Evolutionary conservation across 2,888 invertebrate genomes (phyloP).

Genomic region (Labia minor): DNA sequence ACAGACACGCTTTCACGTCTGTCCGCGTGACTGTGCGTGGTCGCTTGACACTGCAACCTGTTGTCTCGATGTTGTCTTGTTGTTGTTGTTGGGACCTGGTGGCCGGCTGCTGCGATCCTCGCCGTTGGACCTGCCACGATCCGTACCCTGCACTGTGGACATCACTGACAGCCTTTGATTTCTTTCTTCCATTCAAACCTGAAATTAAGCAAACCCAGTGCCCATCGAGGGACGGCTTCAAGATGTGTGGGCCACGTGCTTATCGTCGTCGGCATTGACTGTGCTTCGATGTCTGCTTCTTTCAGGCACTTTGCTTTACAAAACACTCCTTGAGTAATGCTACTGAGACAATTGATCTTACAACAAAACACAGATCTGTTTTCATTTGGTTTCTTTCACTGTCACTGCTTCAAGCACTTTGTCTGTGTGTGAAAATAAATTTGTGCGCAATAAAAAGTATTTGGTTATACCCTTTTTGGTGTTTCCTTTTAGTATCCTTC

Average conservation of each 20-base stretch:
- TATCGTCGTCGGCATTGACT: neutral
- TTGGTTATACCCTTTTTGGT: neutral
- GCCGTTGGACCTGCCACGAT: neutral
- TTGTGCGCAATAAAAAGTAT: constrained; percentile 13
- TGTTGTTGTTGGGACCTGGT: constrained; percentile 1
- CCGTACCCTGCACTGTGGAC: neutral
- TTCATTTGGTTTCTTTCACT: constrained; percentile 2
- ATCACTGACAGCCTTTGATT: neutral
- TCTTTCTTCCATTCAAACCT: neutral
- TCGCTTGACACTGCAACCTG: constrained; percentile 13
- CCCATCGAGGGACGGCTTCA: neutral
- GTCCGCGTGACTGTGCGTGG: neutral
- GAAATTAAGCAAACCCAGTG: neutral
- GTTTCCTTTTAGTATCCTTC: constrained; percentile 1
- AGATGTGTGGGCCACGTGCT: neutral
- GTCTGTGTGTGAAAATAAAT: constrained; percentile 4
- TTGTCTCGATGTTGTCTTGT: constrained; percentile 13
- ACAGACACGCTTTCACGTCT: neutral
- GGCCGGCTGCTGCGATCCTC: neutral
- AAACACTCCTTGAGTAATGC: constrained; percentile 2
- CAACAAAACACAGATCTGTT: constrained; percentile 2
- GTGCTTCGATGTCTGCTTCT: neutral
- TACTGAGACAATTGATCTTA: neutral
- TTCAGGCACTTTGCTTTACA: constrained; percentile 3
- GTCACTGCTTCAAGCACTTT: constrained; percentile 7